Evolutionary conservation across 2,888 invertebrate genomes (phyloP), one percentile per base, ranked within the genome.

Genomic region (Ornithoptera priamus): DNA sequence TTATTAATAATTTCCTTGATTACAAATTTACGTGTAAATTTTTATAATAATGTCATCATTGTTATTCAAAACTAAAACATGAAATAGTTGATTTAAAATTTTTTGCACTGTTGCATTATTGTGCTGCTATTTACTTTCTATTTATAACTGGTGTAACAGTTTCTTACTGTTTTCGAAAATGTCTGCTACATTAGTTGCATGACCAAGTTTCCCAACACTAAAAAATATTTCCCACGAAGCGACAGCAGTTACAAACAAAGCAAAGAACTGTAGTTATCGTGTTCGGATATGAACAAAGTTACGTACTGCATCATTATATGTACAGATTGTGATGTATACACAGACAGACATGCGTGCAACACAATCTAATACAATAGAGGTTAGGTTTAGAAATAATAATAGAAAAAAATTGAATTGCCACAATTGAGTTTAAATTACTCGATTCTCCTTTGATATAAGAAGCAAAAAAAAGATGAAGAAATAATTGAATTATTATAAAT

Each of bases 221-320:
- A 66, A 72, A 71, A 73, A 71, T 30, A 71, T 73, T 81, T 81
- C 83, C 78, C 82, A 82, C 82, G 79, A 42, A 70, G 69, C 69
- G 70, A 74, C 74, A 72, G 75, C 74, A 75, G 74, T 75, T 75
- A 74, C 74, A 71, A 70, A 72, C 69, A 65, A 58, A 56, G 71
- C 65, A 68, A 74, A 71, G 64, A 74, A 74, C 71, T 73, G 71
- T 73, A 78, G 75, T 81, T 79, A 77, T 77, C 74, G 69, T 75
- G 76, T 77, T 74, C 71, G 73, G 72, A 74, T 76, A 77, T 75
- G 77, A 80, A 78, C 76, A 78, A 74, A 74, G 75, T 76, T 75
- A 53, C 64, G 73, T 74, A 76, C 74, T 77, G 78, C 79, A 80
- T 78, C 78, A 76, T 79, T 80, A 74, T 71, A 69, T 74, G 73